phyloP scores from a whole-genome alignment of 2,888 invertebrate genomes.

The Artemia sinica region DNA sequence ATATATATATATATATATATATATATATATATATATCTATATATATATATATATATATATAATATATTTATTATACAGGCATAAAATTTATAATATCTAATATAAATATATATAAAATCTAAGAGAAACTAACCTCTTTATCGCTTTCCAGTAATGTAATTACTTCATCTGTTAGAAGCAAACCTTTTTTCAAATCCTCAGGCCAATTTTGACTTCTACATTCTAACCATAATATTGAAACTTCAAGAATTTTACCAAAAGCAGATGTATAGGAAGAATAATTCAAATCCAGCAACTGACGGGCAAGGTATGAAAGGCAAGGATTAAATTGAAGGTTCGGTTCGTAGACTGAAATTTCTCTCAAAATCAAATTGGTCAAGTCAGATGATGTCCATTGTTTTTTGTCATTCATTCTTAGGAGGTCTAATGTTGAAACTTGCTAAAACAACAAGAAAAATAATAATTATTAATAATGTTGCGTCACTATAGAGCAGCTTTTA shows the following conservation, averaged over 20 bases:
- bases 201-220: neutral
- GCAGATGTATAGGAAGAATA: slow-evolving; percentile 7
- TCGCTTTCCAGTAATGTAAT: neutral
- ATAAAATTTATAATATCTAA: too few relatives aligned
- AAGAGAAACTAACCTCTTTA: neutral
- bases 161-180: neutral
- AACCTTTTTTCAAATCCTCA: neutral
- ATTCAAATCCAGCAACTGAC: neutral
- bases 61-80: too few relatives aligned
- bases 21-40: too few relatives aligned
- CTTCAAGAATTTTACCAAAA: neutral
- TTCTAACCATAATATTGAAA: neutral
- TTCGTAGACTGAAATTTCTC: neutral
- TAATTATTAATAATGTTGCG: too few relatives aligned
- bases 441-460: too few relatives aligned
- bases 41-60: too few relatives aligned
- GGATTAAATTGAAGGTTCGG: neutral
- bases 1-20: too few relatives aligned
- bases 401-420: neutral
- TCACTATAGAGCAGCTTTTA: too few relatives aligned
- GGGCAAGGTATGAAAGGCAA: neutral
- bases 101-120: too few relatives aligned
- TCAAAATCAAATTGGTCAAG: neutral
- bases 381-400: neutral
- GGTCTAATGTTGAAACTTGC: neutral